Conservation (phyloP, 2,113 vertebrate species). For the Terrapene triunguis region DNA sequence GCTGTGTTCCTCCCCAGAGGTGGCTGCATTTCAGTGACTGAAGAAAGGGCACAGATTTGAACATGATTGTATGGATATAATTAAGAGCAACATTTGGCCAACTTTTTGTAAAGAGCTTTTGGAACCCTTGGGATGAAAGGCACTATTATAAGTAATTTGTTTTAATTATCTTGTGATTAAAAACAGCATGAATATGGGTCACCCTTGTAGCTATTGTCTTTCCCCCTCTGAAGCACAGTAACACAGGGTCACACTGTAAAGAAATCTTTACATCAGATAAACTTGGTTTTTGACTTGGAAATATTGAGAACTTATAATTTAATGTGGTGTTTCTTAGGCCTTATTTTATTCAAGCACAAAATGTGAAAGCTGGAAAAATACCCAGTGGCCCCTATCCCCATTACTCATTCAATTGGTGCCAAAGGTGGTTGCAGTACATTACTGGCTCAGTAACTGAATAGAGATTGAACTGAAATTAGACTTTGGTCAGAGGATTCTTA, state of each 20-base stretch:
- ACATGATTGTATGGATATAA: not conserved
- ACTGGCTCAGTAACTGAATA: not conserved
- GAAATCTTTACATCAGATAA: not conserved
- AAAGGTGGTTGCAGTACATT: not conserved
- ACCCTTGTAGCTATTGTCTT: not conserved
- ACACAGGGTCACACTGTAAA: not conserved
- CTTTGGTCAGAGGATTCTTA: not conserved
- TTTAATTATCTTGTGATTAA: conserved; percentile 66
- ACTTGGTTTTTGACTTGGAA: not conserved
- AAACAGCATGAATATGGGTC: conserved; percentile 54
- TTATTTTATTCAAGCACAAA: not conserved
- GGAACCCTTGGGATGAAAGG: conserved; percentile 46
- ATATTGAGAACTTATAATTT: not conserved
- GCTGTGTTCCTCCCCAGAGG: not conserved
- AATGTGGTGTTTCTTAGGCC: not conserved
- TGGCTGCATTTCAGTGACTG: not conserved
- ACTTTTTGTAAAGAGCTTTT: not conserved
- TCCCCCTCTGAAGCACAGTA: not conserved
- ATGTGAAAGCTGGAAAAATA: not conserved
- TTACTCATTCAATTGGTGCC: not conserved
- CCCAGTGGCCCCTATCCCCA: not conserved
- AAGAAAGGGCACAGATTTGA: not conserved
- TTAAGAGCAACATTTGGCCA: conserved; percentile 47
- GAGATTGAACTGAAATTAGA: not conserved
- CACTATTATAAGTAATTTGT: conserved; percentile 55